phyloP scores from a whole-genome alignment of 1,140 invertebrate species.

The Agrilus planipennis region DNA sequence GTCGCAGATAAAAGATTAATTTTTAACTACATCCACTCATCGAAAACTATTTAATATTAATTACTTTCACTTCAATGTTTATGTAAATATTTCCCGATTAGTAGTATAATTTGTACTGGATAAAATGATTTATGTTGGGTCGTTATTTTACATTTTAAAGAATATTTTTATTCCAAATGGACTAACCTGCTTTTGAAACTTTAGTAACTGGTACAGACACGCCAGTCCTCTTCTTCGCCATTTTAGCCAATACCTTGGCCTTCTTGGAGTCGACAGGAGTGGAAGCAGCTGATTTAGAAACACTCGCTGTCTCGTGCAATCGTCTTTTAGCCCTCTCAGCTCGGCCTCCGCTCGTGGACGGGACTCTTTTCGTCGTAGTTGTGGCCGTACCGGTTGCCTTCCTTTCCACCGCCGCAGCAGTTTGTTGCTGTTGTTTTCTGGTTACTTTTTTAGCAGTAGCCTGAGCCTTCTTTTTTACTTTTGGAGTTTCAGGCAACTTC shows the following conservation, averaged over 20 bases:
- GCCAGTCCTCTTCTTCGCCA: slow-evolving; percentile 24
- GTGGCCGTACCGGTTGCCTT: background rate
- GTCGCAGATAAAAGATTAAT: slow-evolving; percentile 2
- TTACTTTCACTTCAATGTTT: slow-evolving; percentile 7
- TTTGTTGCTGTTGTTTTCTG: background rate
- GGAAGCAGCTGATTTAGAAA: slow-evolving; percentile 12
- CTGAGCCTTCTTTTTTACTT: background rate
- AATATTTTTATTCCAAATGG: slow-evolving; percentile 1
- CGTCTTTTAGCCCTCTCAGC: slow-evolving; percentile 10
- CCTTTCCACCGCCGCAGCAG: background rate
- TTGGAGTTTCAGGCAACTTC: slow-evolving; percentile 3
- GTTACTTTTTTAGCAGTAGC: slow-evolving; percentile 1
- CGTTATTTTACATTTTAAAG: background rate
- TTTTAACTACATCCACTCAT: background rate
- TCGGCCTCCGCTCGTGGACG: background rate
- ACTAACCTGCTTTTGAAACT: slow-evolving; percentile 13
- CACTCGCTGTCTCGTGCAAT: slow-evolving; percentile 5
- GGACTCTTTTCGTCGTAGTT: slow-evolving; percentile 11
- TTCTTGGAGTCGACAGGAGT: slow-evolving; percentile 32
- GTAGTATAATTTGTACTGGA: background rate
- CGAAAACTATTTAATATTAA: background rate
- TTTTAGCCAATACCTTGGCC: slow-evolving; percentile 30
- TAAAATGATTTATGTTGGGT: background rate
- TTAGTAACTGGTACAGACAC: slow-evolving; percentile 8
- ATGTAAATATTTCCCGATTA: background rate